Evolutionary conservation across 2,797 vertebrate genomes (phyloP), one percentile per base, ranked within the genome.

Genomic region (Melanotaenia parkinsoni): DNA sequence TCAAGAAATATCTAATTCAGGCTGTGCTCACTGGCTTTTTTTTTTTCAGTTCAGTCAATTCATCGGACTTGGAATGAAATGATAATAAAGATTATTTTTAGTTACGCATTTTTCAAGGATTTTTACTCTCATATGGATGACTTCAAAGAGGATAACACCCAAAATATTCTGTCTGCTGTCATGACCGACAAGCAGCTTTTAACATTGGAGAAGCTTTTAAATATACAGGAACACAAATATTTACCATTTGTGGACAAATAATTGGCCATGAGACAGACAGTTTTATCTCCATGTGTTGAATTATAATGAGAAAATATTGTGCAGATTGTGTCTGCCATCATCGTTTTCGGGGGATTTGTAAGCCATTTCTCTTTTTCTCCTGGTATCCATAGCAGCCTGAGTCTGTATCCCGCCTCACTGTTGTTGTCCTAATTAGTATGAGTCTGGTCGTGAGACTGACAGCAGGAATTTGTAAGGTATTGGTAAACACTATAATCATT

Each of bases 301-400:
- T 57, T 5, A 26, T 13, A 30, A 57, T 56, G 12, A 32, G 9
- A 67, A 37, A 67, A 51, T 28, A 1, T 30, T 30, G 28, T 30
- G 28, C 16, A 40, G 11, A 24, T 20, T 32, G 6, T 22, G 35
- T 60, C 33, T 53, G 28, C 14, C 22, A 38, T 20, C 40, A 18
- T 74, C 54, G 65, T 22, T 79, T 69, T 65, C 40, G 63, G 51
- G 28, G 51, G 53, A 73, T 76, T 66, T 77, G 13, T 37, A 37
- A 58, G 61, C 47, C 22, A 22, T 77, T 72, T 75, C 24, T 72
- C 45, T 72, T 57, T 56, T 18, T 67, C 58, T 65, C 2, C 50
- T 5, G 24, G 73, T 80, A 76, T 85, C 77, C 80, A 80, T 73
- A 81, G 75, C 81, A 86, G 78, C 76, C 60, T 11, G 33, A 71